Percentiles rank a stretch among this genome's conserved stretches.
These are phyloP conservation scores for Microchrysa polita DNA, from an alignment of 2,888 invertebrate species.

Conservation along the genomic window DNA sequence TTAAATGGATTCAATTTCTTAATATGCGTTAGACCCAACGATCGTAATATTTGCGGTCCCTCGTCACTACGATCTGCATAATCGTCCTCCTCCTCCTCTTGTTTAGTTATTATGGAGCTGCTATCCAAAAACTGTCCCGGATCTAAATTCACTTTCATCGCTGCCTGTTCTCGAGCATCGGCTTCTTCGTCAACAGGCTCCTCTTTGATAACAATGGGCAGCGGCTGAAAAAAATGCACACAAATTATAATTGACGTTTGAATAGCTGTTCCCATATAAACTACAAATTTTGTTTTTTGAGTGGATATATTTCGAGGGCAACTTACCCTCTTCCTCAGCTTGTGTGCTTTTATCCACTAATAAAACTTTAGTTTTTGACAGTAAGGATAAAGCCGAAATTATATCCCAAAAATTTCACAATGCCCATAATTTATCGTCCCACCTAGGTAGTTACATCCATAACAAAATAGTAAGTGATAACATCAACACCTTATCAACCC, in stretches of 20 bases:
- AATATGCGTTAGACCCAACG: constrained; percentile 55
- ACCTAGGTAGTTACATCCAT: too few species aligned
- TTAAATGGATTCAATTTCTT: constrained; percentile 52
- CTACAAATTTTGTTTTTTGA: too few species aligned
- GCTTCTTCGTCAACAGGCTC: constrained; percentile 56
- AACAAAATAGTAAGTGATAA: too few species aligned
- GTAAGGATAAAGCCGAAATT: too few species aligned
- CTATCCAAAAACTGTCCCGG: constrained; percentile 62
- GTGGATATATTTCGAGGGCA: too few species aligned
- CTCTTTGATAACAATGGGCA: constrained; percentile 61
- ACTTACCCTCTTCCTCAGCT: too few species aligned
- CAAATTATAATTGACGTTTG: constrained; percentile 1
- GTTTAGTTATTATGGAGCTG: constrained; percentile 23
- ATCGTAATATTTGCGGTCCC: constrained; percentile 54
- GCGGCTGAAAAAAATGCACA: constrained; percentile 56
- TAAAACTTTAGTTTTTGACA: too few species aligned
- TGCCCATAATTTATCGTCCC: too few species aligned
- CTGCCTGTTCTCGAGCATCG: constrained; percentile 56
- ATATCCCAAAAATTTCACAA: too few species aligned
- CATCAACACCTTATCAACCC: too few species aligned
- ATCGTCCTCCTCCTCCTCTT: constrained; percentile 48
- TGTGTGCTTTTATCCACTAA: too few species aligned
- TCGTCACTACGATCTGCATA: constrained; percentile 36
- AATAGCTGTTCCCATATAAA: too few species aligned
- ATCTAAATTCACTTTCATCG: constrained; percentile 60